These are phyloP conservation scores for Cynoglossus semilaevis DNA, from an alignment of 2,113 vertebrate species.

Conservation along the genomic window DNA sequence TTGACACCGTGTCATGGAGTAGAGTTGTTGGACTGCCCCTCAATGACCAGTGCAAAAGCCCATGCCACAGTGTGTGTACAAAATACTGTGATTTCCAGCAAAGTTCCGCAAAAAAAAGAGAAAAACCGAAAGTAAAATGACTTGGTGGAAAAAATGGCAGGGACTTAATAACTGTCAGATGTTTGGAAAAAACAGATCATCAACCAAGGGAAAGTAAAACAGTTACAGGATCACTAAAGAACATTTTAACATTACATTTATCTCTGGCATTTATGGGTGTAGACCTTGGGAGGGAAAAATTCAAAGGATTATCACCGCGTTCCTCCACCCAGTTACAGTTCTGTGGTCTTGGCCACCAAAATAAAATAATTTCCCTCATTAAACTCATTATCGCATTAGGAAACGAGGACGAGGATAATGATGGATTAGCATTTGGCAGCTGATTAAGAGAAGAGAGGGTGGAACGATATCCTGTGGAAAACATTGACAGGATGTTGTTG, in stretches of 20 bases:
- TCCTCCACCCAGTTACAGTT: neutral
- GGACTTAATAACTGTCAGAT: constrained; percentile 5
- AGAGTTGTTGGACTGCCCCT: neutral
- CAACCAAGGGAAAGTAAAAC: neutral
- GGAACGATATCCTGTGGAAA: constrained; percentile 10
- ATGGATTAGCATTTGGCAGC: constrained; percentile 5
- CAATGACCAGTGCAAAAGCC: constrained; percentile 3
- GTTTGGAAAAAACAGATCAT: neutral
- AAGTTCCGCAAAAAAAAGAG: neutral
- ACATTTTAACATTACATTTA: constrained; percentile 14
- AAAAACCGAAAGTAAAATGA: neutral
- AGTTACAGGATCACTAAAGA: neutral
- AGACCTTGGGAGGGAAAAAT: constrained; percentile 13
- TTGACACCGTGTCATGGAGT: constrained; percentile 7
- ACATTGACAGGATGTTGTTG: constrained; percentile 8
- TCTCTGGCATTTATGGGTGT: constrained; percentile 1
- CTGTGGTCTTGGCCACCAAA: constrained; percentile 1
- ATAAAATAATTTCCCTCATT: neutral
- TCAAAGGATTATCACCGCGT: constrained; percentile 7
- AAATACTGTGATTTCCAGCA: neutral
- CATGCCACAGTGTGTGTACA: neutral
- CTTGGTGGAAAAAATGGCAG: no score
- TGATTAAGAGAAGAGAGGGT: constrained; percentile 7
- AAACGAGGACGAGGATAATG: neutral
- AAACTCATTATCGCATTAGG: constrained; percentile 10